phyloP scores from a whole-genome alignment of 1,140 invertebrate genomes.

The Penaeus chinensis region DNA sequence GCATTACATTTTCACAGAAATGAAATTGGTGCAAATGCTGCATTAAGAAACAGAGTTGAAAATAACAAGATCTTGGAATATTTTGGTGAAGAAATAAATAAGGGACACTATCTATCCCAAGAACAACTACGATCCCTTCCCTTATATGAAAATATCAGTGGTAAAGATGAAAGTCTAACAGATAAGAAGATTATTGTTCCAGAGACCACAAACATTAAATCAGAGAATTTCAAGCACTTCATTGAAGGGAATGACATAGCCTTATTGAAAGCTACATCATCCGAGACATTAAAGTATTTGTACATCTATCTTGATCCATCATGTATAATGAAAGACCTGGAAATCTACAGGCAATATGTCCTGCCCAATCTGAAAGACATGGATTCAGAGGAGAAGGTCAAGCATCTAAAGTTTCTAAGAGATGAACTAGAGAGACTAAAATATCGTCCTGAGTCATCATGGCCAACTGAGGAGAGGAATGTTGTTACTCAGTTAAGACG shows the following conservation, averaged over 20 bases:
- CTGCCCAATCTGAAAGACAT: slow-evolving; percentile 23
- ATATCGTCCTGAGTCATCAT: neutral
- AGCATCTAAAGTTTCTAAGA: neutral
- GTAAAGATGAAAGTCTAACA: neutral
- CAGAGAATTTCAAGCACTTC: neutral
- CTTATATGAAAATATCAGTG: slow-evolving; percentile 13
- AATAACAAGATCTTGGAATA: slow-evolving; percentile 20
- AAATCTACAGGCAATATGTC: slow-evolving; percentile 16
- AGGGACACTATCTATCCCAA: neutral
- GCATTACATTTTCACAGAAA: neutral
- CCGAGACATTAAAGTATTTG: neutral
- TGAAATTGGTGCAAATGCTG: neutral
- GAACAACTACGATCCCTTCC: slow-evolving; percentile 16
- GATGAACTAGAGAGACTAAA: neutral
- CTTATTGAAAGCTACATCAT: neutral
- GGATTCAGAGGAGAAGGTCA: neutral
- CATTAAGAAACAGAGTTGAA: neutral
- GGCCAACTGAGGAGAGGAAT: neutral
- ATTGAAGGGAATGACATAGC: neutral
- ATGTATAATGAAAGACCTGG: slow-evolving; percentile 13
- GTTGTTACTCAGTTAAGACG: slow-evolving; percentile 1
- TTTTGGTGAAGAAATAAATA: neutral
- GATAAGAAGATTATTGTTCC: slow-evolving; percentile 33
- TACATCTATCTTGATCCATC: slow-evolving; percentile 26
- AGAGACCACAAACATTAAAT: neutral